Percentiles rank a stretch among this genome's conserved stretches.
Evolutionary conservation across 2,797 vertebrate species (phyloP).

Genomic region (Tolypeutes matacus): DNA sequence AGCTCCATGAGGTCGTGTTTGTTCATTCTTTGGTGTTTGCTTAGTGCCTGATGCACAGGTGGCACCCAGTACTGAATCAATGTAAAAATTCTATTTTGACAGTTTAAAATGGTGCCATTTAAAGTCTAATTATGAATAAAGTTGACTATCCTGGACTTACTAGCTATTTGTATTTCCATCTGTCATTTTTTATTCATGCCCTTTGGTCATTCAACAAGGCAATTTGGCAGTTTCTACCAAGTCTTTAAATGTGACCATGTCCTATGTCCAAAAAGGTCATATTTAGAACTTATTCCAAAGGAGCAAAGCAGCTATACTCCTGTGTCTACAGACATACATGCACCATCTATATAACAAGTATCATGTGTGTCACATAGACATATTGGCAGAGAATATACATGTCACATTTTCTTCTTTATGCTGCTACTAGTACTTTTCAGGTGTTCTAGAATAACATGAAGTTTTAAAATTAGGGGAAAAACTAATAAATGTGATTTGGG

Average conservation of each 20-base stretch:
- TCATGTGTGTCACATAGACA: background rate
- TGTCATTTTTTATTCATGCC: background rate
- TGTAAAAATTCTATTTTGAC: background rate
- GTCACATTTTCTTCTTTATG: background rate
- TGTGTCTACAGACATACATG: background rate
- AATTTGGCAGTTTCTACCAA: background rate
- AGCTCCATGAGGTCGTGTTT: background rate
- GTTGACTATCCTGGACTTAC: background rate
- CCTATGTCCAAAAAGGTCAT: background rate
- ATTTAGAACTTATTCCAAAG: slow-evolving; percentile 1
- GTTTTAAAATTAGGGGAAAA: background rate
- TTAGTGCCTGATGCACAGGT: background rate
- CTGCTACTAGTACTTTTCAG: background rate
- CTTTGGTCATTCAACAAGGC: background rate
- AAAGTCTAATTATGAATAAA: background rate
- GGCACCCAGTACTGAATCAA: background rate
- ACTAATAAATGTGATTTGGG: background rate
- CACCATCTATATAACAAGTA: background rate
- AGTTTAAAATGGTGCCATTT: background rate
- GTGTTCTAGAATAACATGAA: background rate
- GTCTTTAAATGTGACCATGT: slow-evolving; percentile 5
- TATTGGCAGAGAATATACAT: background rate
- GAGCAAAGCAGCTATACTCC: background rate
- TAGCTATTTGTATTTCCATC: slow-evolving; percentile 4
- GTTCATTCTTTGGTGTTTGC: background rate